A percentile compares a stretch with the other conserved stretches of the same genome.
These are phyloP conservation scores for Amphibalanus amphitrite DNA, from an alignment of 1,140 invertebrate species.

Conservation along the genomic window DNA sequence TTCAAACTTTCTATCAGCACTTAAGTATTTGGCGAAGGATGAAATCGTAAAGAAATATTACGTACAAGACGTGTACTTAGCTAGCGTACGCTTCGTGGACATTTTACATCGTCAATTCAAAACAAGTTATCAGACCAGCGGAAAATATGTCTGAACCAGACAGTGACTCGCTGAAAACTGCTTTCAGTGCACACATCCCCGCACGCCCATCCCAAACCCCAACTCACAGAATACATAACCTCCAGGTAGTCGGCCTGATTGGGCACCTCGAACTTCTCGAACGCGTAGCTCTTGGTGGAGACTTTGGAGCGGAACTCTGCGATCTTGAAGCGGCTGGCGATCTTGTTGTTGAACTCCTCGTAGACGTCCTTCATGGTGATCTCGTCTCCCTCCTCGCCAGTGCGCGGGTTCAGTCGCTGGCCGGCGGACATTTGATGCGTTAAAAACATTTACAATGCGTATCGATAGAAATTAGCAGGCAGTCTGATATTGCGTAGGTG, in stretches of 20 bases:
- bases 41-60: too few species aligned
- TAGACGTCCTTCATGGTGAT: slow-evolving; percentile 68
- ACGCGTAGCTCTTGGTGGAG: slow-evolving; percentile 68
- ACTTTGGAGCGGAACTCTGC: slow-evolving; percentile 56
- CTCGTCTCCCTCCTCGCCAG: slow-evolving; percentile 28
- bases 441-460: too few species aligned
- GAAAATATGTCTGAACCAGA: too few species aligned
- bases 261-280: slow-evolving; percentile 63
- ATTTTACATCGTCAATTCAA: too few species aligned
- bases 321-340: slow-evolving; percentile 51
- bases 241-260: slow-evolving; percentile 74
- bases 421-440: not conserved
- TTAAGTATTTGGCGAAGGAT: too few species aligned
- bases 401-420: slow-evolving; percentile 32
- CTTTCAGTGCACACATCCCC: not conserved
- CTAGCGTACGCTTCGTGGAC: too few species aligned
- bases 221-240: slow-evolving; percentile 52
- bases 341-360: slow-evolving; percentile 58
- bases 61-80: too few species aligned
- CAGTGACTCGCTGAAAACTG: too few species aligned
- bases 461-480: too few species aligned
- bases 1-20: too few species aligned
- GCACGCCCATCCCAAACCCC: not conserved
- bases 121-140: too few species aligned
- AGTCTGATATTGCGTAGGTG: too few species aligned